phyloP scores from a whole-genome alignment of 2,888 invertebrate genomes.

The Merodon equestris region DNA sequence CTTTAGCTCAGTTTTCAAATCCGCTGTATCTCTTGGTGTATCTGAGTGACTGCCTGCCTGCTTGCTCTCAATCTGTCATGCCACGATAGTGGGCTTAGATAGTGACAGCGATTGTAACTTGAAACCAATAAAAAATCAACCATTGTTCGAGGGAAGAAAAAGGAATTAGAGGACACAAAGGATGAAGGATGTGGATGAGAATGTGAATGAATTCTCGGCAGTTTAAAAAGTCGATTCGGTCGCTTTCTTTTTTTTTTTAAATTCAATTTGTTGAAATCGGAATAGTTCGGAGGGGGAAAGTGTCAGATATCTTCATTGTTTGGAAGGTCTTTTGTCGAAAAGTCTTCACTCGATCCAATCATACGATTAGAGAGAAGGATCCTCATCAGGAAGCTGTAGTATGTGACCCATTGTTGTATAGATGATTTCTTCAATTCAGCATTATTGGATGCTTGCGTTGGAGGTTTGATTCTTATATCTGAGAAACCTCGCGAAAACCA shows the following conservation, averaged over 20 bases:
- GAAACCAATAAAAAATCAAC: constrained; percentile 64
- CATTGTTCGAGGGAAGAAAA: constrained; percentile 45
- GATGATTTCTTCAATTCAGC: no score
- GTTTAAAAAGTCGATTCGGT: constrained; percentile 35
- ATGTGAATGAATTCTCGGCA: constrained; percentile 2
- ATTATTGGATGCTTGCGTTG: neutral
- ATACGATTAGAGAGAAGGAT: constrained; percentile 18
- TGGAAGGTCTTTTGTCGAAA: constrained; percentile 8
- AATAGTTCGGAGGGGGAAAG: constrained; percentile 6
- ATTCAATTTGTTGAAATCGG: constrained; percentile 23
- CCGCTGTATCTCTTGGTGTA: constrained; percentile 11
- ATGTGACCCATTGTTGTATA: no score
- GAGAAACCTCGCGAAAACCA: no score
- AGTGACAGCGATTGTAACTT: constrained; percentile 38
- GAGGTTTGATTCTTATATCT: no score
- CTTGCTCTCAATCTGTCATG: constrained; percentile 44
- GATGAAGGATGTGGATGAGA: neutral
- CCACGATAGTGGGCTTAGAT: neutral
- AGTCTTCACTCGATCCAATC: constrained; percentile 39
- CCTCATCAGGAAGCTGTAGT: no score
- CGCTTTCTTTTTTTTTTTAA: constrained; percentile 2
- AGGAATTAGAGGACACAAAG: constrained; percentile 4
- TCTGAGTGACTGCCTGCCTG: constrained; percentile 19
- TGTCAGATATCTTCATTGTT: constrained; percentile 47
- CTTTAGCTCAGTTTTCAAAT: no score